Evolutionary conservation across 64 coral and sea anemone species (phyloP).

Genomic region (Montipora foliosa): DNA sequence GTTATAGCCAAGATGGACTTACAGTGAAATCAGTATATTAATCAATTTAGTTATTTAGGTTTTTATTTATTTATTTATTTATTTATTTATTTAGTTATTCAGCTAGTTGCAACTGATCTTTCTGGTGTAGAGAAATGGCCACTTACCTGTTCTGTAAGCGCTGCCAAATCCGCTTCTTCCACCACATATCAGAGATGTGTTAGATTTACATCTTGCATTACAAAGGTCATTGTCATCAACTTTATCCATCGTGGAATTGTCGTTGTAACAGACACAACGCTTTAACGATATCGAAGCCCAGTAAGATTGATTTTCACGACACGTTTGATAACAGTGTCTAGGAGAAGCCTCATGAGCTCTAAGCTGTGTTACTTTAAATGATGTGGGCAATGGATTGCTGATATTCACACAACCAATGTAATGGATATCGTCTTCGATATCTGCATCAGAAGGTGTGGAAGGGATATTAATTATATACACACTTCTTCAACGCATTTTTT

Average conservation of each 20-base stretch:
- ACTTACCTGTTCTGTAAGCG: conserved; percentile 55
- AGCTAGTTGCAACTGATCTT: neutral
- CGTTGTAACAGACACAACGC: conserved; percentile 18
- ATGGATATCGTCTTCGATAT: neutral
- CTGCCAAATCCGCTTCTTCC: neutral
- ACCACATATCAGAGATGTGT: conserved; percentile 41
- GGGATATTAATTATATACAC: neutral
- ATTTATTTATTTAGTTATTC: too few relatives aligned
- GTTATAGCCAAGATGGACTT: too few relatives aligned
- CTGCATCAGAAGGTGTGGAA: neutral
- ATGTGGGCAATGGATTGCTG: neutral
- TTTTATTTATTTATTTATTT: too few relatives aligned
- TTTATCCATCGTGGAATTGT: neutral
- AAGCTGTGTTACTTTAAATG: too few relatives aligned
- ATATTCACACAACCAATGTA: conserved; percentile 8
- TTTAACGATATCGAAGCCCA: conserved; percentile 4
- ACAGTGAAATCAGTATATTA: too few relatives aligned
- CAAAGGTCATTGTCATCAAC: neutral
- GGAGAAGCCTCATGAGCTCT: conserved; percentile 24
- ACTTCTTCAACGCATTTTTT: too few relatives aligned
- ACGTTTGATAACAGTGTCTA: neutral
- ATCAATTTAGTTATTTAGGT: too few relatives aligned
- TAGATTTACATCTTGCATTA: conserved; percentile 12
- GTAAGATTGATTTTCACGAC: neutral
- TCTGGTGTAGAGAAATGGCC: neutral